Conservation (phyloP, 1,140 invertebrate species). For the Arion vulgaris region DNA sequence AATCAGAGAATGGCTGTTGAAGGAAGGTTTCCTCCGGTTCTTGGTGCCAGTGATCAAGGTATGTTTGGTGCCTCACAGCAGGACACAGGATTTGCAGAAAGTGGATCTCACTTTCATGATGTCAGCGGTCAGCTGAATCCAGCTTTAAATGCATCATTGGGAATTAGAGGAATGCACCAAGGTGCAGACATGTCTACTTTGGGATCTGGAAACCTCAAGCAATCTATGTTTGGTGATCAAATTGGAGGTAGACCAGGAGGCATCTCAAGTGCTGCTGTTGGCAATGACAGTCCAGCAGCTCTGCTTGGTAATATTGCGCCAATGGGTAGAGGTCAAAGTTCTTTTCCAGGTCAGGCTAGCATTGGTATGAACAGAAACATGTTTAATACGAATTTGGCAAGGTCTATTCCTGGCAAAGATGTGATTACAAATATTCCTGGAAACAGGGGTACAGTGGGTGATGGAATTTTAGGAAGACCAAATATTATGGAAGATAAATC, state of each 20-base stretch:
- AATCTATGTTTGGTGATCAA: background rate
- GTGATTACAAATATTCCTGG: background rate
- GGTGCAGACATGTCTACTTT: background rate
- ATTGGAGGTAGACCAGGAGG: background rate
- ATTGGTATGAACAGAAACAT: background rate
- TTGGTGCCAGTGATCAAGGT: too few relatives aligned
- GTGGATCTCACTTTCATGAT: background rate
- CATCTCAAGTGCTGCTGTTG: background rate
- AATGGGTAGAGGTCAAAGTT: conserved; percentile 4
- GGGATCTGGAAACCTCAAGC: background rate
- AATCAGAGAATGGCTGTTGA: conserved; percentile 11
- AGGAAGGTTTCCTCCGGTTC: background rate
- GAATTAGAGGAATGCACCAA: background rate
- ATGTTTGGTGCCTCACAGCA: background rate
- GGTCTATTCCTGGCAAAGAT: background rate
- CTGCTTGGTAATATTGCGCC: background rate
- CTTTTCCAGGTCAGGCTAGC: background rate
- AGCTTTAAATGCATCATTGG: background rate
- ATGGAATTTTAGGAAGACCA: conserved; percentile 2
- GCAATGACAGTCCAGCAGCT: background rate
- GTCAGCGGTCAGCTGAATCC: background rate
- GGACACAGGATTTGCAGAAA: background rate
- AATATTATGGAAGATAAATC: conserved; percentile 3
- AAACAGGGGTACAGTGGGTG: background rate
- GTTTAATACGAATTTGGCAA: background rate